A percentile compares a stretch with the other conserved stretches of the same genome.
These are phyloP conservation scores for Mus spretus DNA, from an alignment of 2,797 vertebrate genomes.

Conservation along the genomic window DNA sequence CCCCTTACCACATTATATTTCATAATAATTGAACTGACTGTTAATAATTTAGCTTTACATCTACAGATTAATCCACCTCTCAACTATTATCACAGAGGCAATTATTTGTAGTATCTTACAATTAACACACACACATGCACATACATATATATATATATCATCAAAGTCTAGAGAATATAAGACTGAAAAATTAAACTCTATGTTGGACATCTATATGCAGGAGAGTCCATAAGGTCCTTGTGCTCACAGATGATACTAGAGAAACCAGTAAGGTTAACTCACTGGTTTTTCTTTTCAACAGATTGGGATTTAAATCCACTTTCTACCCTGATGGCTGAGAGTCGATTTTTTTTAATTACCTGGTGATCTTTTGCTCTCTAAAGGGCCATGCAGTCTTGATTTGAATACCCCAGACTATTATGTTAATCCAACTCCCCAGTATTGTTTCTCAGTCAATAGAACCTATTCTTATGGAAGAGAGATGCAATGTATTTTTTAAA, in stretches of 20 bases:
- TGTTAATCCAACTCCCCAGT: background rate
- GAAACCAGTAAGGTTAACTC: background rate
- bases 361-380: background rate
- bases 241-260: background rate
- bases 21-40: background rate
- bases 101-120: background rate
- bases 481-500: background rate
- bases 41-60: background rate
- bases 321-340: background rate
- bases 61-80: background rate
- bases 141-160: background rate
- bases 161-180: background rate
- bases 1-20: too few relatives aligned
- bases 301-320: background rate
- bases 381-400: background rate
- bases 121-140: background rate
- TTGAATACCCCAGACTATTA: background rate
- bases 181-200: background rate
- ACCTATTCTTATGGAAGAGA: background rate
- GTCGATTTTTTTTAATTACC: background rate
- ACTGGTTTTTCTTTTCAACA: background rate
- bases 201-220: background rate
- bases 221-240: background rate
- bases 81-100: background rate
- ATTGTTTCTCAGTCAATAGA: background rate